These are phyloP conservation scores for Aphyosemion australe DNA, from an alignment of 2,113 vertebrate genomes.

Conservation along the genomic window DNA sequence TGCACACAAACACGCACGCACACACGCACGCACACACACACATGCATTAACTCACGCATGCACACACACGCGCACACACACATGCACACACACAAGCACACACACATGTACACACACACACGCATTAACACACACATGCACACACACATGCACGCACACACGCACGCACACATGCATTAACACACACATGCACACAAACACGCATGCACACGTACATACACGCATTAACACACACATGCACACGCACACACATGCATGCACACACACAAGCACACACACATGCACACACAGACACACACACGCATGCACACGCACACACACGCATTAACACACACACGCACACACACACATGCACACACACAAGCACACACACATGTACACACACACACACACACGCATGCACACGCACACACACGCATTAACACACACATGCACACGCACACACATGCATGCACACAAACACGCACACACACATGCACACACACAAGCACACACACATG, in stretches of 20 bases:
- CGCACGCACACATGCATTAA: background rate
- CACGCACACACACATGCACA: background rate
- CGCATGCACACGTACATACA: no score
- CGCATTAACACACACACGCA: conserved; percentile 9
- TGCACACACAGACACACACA: no score
- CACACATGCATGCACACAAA: no score
- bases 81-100: background rate
- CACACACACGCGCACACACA: no score
- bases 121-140: no score
- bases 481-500: no score
- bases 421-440: no score
- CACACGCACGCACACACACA: conserved; percentile 1
- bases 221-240: no score
- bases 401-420: no score
- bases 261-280: background rate
- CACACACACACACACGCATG: conserved; percentile 6
- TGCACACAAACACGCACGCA: conserved; percentile 24
- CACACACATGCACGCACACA: no score
- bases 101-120: background rate
- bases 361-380: background rate
- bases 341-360: background rate
- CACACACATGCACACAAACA: background rate
- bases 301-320: no score
- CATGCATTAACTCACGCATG: no score
- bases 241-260: background rate